Base-by-base conservation (phyloP, 2,113 vertebrate genomes). In the Gymnobelideus leadbeateri region DNA sequence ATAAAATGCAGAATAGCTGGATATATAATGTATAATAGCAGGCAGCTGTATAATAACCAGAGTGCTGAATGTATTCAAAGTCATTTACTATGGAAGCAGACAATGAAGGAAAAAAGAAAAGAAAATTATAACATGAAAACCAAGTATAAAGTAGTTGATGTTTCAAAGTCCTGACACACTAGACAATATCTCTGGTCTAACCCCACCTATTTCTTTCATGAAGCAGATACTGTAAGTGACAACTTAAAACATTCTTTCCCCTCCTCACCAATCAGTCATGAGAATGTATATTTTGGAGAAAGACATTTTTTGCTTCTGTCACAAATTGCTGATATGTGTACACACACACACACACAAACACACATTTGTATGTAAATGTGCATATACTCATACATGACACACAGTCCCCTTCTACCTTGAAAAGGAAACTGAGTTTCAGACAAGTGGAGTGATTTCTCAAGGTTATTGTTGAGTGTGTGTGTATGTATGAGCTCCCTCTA, bases 1-100 rank as follows among this genome's bases (percentile, higher is more conserved):
- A 93, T 91, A 97, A 97, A 98, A 96, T 95, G 97, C 95, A 97
- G 95, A 98, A 91, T 61, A 96, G 92, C 84, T 94, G 90, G 94
- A 54, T 68, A 51, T 92, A 16, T 92, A 94, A 95, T 94, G 68
- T 92, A 89, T 94, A 96, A 97, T 95, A 96, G 95, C 77, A 94
- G 95, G 90, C 52, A 94, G 96, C 91, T 93, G 90, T 53, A 31
- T 95, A 97, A 97, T 95, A 96, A 55, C 89, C 50, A 55, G 89
- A 96, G 93, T 92, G 95, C 93, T 95, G 91, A 89, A 84, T 92
- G 50, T 93, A 96, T 97, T 97, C 94, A 92, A 96, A 97, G 92
- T 97, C 92, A 96, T 98, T 97, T 97, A 97, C 95, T 94, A 43
- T 93, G 94, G 97, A 89, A 97, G 93, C 94, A 95, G 93, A 92